Evolutionary conservation across 2,888 invertebrate species (phyloP).

Genomic region (Agrenia bidenticulata): DNA sequence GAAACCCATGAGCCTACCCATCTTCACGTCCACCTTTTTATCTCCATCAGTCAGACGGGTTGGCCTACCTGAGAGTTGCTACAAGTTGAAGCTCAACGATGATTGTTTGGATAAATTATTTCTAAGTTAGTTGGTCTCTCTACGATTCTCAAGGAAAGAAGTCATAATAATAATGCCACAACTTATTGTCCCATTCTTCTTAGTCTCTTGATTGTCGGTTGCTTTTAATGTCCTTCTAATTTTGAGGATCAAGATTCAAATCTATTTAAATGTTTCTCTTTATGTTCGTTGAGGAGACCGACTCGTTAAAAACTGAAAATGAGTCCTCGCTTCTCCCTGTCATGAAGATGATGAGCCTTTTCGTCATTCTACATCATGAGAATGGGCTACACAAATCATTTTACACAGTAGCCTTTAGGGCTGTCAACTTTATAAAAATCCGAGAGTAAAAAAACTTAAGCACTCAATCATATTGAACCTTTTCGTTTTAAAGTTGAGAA

Average conservation of each 20-base stretch:
- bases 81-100: too few relatives aligned
- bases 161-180: slow-evolving; percentile 8
- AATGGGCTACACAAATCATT: slow-evolving; percentile 1
- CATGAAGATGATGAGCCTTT: slow-evolving; percentile 15
- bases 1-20: slow-evolving; percentile 44
- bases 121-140: too few relatives aligned
- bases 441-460: not conserved
- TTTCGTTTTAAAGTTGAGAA: too few relatives aligned
- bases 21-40: slow-evolving; percentile 25
- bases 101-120: too few relatives aligned
- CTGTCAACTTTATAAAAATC: slow-evolving; percentile 9
- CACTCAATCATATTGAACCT: too few relatives aligned
- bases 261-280: slow-evolving; percentile 15
- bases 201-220: slow-evolving; percentile 11
- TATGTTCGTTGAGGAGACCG: not conserved
- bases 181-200: slow-evolving; percentile 11
- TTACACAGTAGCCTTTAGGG: slow-evolving; percentile 7
- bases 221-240: slow-evolving; percentile 17
- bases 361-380: not conserved
- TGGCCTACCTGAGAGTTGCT: too few relatives aligned
- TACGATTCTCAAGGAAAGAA: not conserved
- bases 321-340: slow-evolving; percentile 14
- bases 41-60: not conserved
- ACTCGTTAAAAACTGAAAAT: slow-evolving; percentile 21
- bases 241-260: slow-evolving; percentile 14